These are phyloP conservation scores for Dendrocincla fuliginosa DNA, from an alignment of 2,797 vertebrate genomes.

Conservation along the genomic window DNA sequence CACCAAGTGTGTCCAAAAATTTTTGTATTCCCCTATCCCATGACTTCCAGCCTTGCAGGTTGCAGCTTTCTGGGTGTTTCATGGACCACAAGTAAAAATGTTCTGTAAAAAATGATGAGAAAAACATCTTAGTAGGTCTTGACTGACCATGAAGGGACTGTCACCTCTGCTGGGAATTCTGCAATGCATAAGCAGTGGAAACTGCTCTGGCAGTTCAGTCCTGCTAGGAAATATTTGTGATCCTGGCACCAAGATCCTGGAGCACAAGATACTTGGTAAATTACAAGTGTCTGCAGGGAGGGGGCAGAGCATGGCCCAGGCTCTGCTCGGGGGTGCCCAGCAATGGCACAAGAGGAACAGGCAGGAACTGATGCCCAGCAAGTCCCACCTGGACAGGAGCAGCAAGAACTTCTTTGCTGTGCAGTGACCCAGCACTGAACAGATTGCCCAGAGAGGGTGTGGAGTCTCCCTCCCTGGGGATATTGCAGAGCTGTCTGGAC, in stretches of 20 bases:
- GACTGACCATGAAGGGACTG: background rate
- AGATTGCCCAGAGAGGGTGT: background rate
- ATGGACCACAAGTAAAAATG: background rate
- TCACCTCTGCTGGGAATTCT: background rate
- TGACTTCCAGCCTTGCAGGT: background rate
- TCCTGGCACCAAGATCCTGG: background rate
- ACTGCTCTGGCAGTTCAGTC: background rate
- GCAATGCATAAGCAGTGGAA: background rate
- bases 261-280: background rate
- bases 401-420: background rate
- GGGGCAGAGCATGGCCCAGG: background rate
- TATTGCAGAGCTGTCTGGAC: background rate
- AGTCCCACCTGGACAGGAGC: background rate
- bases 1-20: background rate
- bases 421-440: background rate
- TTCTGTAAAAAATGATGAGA: background rate
- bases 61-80: background rate
- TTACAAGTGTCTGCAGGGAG: background rate
- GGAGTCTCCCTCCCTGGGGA: background rate
- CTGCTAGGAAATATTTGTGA: background rate
- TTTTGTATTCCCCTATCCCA: background rate
- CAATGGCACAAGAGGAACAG: background rate
- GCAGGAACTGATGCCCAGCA: background rate
- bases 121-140: background rate
- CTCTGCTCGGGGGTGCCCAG: background rate